phyloP scores from a whole-genome alignment of 1,140 invertebrate genomes.

The Sycophaga agraensis region DNA sequence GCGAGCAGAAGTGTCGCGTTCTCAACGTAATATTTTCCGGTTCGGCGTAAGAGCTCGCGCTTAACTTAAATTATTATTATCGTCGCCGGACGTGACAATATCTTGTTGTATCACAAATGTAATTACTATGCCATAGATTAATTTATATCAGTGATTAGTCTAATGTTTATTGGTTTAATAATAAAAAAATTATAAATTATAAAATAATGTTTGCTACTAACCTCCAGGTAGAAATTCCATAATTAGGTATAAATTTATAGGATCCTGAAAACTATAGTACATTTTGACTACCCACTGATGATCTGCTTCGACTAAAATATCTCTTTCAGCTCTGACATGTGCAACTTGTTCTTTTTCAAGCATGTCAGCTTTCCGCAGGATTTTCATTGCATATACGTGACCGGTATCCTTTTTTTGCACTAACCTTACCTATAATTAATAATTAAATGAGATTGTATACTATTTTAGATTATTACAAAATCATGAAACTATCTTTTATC shows the following conservation, averaged over 20 bases:
- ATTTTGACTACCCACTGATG: conserved; percentile 99
- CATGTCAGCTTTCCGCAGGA: conserved; percentile 98
- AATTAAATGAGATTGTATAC: neutral
- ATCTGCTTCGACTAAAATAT: conserved; percentile 97
- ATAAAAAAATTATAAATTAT: too few species aligned
- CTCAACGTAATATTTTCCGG: too few species aligned
- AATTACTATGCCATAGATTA: too few species aligned
- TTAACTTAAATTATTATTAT: too few species aligned
- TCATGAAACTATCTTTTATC: neutral
- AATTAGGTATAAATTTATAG: conserved; percentile 98
- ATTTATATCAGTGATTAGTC: too few species aligned
- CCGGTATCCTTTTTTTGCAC: conserved; percentile 99
- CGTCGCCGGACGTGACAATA: too few species aligned
- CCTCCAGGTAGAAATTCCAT: conserved; percentile 99
- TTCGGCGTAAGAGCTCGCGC: too few species aligned
- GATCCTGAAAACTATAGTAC: conserved; percentile 99
- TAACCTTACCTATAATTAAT: conserved; percentile 74
- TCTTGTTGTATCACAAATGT: too few species aligned
- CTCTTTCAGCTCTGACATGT: conserved; percentile 96
- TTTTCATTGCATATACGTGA: conserved; percentile 99
- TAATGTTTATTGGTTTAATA: too few species aligned
- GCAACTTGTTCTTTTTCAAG: conserved; percentile 99
- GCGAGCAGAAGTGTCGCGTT: too few species aligned
- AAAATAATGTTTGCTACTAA: conserved; percentile 31
- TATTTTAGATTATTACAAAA: neutral